These are phyloP conservation scores for Pangasius mekongensis DNA, from an alignment of 2,797 vertebrate genomes.

Conservation along the genomic window DNA sequence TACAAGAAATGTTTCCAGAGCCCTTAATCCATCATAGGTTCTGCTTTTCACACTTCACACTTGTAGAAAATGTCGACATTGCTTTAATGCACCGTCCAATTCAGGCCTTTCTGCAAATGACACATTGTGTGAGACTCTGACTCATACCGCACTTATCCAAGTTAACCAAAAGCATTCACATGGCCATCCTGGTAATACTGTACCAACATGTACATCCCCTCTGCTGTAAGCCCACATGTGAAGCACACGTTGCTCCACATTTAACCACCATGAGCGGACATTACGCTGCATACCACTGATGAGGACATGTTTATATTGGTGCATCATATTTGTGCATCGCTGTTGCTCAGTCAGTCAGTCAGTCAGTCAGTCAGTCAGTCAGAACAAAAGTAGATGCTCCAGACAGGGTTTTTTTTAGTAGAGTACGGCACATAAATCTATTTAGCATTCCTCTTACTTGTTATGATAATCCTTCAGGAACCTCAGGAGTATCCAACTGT, in stretches of 20 bases:
- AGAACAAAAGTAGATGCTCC: neutral
- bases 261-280: neutral
- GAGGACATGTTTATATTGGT: neutral
- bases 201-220: neutral
- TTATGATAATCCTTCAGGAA: neutral
- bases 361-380: neutral
- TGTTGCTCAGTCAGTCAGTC: neutral
- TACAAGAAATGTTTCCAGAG: neutral
- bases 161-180: slow-evolving; percentile 24
- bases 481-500: neutral
- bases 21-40: neutral
- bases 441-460: neutral
- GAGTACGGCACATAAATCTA: neutral
- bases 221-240: neutral
- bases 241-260: slow-evolving; percentile 8
- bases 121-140: slow-evolving; percentile 13
- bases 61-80: neutral
- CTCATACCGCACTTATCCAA: slow-evolving; percentile 24
- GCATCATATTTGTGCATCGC: neutral
- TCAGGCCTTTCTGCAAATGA: neutral
- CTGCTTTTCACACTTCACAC: neutral
- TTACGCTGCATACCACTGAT: neutral
- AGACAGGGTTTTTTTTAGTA: neutral
- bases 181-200: neutral
- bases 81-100: neutral